These are phyloP conservation scores for Pseudachorutes palmiensis DNA, from an alignment of 1,140 invertebrate genomes.

Conservation along the genomic window DNA sequence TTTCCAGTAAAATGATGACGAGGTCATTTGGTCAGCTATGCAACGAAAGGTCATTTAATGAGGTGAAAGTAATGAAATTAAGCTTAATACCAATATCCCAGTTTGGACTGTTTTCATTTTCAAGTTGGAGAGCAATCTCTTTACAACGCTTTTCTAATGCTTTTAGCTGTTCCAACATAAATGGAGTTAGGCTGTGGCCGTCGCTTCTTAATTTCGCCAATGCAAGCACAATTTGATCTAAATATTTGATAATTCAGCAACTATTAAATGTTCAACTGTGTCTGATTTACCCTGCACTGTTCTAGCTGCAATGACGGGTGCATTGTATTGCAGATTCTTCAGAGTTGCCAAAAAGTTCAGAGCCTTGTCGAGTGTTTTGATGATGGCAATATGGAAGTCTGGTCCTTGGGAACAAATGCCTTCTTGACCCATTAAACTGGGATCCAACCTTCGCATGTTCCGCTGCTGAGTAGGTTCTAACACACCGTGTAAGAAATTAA, in stretches of 20 bases:
- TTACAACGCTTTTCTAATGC: background rate
- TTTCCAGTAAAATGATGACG: background rate
- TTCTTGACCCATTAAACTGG: no score
- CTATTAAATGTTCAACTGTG: background rate
- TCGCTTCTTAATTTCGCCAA: background rate
- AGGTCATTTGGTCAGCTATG: background rate
- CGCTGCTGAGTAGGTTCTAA: no score
- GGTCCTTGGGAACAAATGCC: background rate
- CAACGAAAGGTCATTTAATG: no score
- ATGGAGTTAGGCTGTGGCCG: background rate
- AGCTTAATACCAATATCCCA: background rate
- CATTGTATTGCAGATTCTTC: background rate
- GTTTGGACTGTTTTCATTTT: background rate
- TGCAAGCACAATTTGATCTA: background rate
- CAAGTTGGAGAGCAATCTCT: background rate
- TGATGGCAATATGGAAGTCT: background rate
- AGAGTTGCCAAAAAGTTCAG: background rate
- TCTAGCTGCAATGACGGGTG: background rate
- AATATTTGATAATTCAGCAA: background rate
- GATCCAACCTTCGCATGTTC: no score
- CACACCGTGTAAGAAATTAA: no score
- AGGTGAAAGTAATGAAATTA: no score
- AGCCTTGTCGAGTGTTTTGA: background rate
- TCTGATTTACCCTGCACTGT: background rate
- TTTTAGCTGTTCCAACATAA: background rate